phyloP scores from a whole-genome alignment of 1,140 invertebrate species.

The Cotesia typhae region DNA sequence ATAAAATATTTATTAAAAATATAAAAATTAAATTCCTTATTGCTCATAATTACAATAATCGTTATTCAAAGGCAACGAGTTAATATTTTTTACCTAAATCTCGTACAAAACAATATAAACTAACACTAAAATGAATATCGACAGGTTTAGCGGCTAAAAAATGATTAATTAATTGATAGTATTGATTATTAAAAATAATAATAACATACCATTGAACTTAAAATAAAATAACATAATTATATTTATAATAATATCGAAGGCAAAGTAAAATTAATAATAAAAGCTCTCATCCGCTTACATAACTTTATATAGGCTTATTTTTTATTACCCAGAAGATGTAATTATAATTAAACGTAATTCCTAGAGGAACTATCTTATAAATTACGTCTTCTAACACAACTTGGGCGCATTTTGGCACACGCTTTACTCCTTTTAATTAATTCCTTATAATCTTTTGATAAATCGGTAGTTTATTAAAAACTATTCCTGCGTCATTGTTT shows the following conservation, averaged over 20 bases:
- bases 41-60: background rate
- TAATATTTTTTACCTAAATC: background rate
- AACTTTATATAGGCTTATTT: background rate
- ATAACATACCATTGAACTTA: background rate
- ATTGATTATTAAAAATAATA: background rate
- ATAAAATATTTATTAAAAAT: background rate
- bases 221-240: constrained; percentile 6
- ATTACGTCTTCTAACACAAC: constrained; percentile 14
- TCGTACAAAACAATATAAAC: background rate
- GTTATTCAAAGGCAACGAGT: background rate
- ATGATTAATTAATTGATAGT: constrained; percentile 4
- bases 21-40: constrained; percentile 14
- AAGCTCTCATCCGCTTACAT: too few relatives aligned
- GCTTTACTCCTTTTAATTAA: constrained; percentile 23
- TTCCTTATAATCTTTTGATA: constrained; percentile 2
- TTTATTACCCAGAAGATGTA: background rate
- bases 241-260: background rate
- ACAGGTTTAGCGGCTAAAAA: background rate
- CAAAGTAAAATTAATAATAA: too few relatives aligned
- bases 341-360: background rate
- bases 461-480: background rate
- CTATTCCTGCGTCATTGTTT: too few relatives aligned
- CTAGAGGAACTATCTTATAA: constrained; percentile 9
- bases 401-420: constrained; percentile 48
- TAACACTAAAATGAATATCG: background rate